These are phyloP conservation scores for Empidonax traillii DNA, from an alignment of 2,113 vertebrate species.

Conservation along the genomic window DNA sequence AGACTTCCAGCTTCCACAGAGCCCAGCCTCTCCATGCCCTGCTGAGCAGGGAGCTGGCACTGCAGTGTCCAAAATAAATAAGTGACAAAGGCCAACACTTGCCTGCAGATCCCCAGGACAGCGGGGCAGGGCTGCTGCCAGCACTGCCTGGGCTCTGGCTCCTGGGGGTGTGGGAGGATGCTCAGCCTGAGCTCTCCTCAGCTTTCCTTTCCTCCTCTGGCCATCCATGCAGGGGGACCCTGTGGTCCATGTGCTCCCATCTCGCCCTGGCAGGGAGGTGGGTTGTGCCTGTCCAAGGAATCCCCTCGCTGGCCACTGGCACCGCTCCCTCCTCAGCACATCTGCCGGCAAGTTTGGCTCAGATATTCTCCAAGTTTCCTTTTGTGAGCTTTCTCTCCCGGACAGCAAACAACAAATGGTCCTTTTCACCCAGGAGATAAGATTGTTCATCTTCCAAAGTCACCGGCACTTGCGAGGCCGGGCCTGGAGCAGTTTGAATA, in stretches of 20 bases:
- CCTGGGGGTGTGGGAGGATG: fast-evolving
- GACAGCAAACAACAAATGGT: slow-evolving; percentile 80
- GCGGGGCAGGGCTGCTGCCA: neutral
- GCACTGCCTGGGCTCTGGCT: neutral
- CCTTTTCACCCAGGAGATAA: slow-evolving; percentile 82
- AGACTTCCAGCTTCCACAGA: neutral
- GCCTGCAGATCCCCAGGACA: neutral
- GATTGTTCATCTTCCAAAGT: slow-evolving; percentile 81
- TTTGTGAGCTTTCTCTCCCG: slow-evolving; percentile 56
- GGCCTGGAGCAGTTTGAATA: slow-evolving; percentile 78
- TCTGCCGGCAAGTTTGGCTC: neutral
- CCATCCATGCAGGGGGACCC: fast-evolving
- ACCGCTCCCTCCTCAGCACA: neutral
- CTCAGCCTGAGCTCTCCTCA: neutral
- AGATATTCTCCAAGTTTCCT: slow-evolving; percentile 37
- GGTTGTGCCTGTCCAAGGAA: neutral
- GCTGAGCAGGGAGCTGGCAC: neutral
- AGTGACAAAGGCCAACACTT: neutral
- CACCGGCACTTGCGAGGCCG: slow-evolving; percentile 58
- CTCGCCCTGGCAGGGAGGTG: neutral
- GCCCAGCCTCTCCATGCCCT: fast-evolving
- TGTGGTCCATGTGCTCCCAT: fast-evolving
- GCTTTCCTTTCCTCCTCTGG: neutral
- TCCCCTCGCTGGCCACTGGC: neutral
- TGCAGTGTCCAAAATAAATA: neutral